phyloP scores from a whole-genome alignment of 2,113 vertebrate genomes.

The Nannobrachium achirus region DNA sequence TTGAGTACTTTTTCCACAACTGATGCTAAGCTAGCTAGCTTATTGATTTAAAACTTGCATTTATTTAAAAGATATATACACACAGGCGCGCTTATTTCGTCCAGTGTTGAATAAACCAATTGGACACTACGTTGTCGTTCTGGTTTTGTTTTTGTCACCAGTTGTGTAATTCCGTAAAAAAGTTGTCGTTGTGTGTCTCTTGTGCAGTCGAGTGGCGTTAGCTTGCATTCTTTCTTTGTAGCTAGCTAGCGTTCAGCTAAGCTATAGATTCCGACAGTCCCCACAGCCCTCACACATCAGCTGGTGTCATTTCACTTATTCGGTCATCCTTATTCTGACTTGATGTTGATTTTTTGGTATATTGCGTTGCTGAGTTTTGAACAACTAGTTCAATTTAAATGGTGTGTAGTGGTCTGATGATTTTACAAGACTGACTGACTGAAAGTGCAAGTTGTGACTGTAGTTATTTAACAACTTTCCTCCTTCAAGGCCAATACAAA shows the following conservation, averaged over 20 bases:
- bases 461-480: slow-evolving; percentile 63
- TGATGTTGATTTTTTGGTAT: background rate
- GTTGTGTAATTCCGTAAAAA: background rate
- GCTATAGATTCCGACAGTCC: slow-evolving; percentile 73
- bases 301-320: too few relatives aligned
- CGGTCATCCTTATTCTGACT: too few relatives aligned
- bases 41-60: background rate
- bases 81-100: too few relatives aligned
- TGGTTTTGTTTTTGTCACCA: background rate
- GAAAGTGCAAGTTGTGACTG: slow-evolving; percentile 12
- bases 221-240: slow-evolving; percentile 13
- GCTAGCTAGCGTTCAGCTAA: slow-evolving; percentile 59
- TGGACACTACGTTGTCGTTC: background rate
- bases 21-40: slow-evolving; percentile 50
- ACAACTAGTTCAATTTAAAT: background rate
- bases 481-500: slow-evolving; percentile 27
- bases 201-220: background rate
- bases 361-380: background rate
- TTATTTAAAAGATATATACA: too few relatives aligned
- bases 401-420: background rate
- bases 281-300: too few relatives aligned
- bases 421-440: background rate
- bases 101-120: too few relatives aligned
- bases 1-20: too few relatives aligned
- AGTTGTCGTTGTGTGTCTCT: slow-evolving; percentile 1